Evolutionary conservation across 2,888 invertebrate genomes (phyloP), one percentile per base, ranked within the genome.

Genomic region (Zygogramma bicolorata): DNA sequence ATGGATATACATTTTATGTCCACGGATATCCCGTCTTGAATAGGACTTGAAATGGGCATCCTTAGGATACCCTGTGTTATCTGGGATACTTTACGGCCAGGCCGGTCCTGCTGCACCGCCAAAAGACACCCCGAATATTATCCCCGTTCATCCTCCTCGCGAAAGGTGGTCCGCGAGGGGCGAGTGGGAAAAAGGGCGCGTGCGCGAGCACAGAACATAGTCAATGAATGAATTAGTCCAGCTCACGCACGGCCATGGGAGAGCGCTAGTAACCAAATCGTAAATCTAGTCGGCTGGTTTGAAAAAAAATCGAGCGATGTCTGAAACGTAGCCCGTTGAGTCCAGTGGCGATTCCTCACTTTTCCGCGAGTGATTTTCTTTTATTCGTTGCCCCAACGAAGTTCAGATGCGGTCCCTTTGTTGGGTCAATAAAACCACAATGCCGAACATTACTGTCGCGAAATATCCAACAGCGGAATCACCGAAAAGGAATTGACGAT

Each of bases 151-250:
- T 58, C 65, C 59, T 59, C 61, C 62, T 57, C 22, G 61, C 70
- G 49, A 66, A n/a, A 66, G 70, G 65, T 59, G 60, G 29, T 66
- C 57, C 53, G n/a, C 53, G 70, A 65, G 63, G 70, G 65, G 66
- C 70, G 70, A 71, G 40, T 40, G 31, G 34, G 31, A 38, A 31
- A 60, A 22, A 60, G 60, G 25, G 74, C 71, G 71, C 63, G 61
- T 70, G 74, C 71, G 71, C 60, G 59, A n/a, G 20, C 34, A 59
- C 46, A 46, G 38, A 46, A 53, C 62, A 65, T 49, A 65, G 74
- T 71, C 74, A 71, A 71, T 74, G 74, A 74, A 74, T 71, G 74
- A 74, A 74, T 71, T 61, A 71, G 74, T 74, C 60, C 66, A 66
- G 34, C 31, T 67, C 63, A 42, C 65, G 66, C 66, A 69, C 71